Evolutionary conservation across 2,113 vertebrate species (phyloP), one percentile per base, ranked within the genome.

Genomic region (Scomber japonicus): DNA sequence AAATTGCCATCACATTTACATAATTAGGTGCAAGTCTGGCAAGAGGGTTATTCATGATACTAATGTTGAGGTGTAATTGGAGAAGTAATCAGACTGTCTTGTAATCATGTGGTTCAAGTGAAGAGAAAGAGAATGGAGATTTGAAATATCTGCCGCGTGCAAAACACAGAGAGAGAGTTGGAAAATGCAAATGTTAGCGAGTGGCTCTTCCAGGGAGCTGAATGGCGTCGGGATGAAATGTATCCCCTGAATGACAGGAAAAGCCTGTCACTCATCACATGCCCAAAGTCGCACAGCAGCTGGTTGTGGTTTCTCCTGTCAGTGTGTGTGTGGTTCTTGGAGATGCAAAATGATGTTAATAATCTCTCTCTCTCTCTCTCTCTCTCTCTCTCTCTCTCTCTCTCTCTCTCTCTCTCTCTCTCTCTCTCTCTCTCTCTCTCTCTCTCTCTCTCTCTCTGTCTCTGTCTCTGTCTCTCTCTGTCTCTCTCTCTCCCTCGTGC

Each of bases 311-410:
- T 21, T 69, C 53, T 50, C 66, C n/a, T 64, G 17, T 70, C 59
- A 3, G 21, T 62, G 24, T 44, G 11, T 67, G 21, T 62, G 44
- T 61, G 60, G 54, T n/a, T 61, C 49, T n/a, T 62, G 0, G 4
- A 63, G 21, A 44, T 44, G 7, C 30, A 31, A 67, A 62, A 63
- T 61, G 2, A 51, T 7, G 11, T 44, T 68, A n/a, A 78, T 71
- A 16, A 12, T 8, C 65, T 76, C 31, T 61, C 9, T 82, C 2
- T 76, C 9, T 82, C 11, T 62, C 59, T 71, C 31, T 75, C 31
- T 24, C 8, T 21, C 21, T 21, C 21, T 21, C 21, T 21, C 21
- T 21, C 21, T 21, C 21, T 21, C 21, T 21, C 21, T 21, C 21
- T 21, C 21, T 21, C 21, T 21, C 21, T 21, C 21, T 21, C 21